Conservation (phyloP, 2,797 vertebrate genomes). For the Mustela erminea region DNA sequence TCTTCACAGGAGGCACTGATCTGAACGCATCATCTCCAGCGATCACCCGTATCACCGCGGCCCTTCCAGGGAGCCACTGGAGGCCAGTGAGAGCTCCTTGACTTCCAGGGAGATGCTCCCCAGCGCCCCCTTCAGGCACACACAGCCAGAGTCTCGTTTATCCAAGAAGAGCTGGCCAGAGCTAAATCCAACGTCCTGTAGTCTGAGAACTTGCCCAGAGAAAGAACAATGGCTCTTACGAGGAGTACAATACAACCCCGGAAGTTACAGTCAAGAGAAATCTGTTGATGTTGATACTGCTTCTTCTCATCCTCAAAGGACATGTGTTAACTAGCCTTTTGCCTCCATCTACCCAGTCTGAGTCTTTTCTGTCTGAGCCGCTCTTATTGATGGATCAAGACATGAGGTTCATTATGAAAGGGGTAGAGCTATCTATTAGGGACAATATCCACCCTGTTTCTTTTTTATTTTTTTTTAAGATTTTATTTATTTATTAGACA, state of each 20-base stretch:
- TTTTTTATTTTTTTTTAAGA: too few species aligned
- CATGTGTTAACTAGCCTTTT: background rate
- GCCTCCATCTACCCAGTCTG: background rate
- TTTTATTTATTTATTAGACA: too few species aligned
- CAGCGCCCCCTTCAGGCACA: background rate
- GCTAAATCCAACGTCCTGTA: background rate
- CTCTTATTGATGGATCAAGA: background rate
- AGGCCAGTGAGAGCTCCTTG: background rate
- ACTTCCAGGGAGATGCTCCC: background rate
- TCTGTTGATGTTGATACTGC: background rate
- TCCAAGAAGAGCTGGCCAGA: background rate
- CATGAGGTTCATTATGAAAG: background rate
- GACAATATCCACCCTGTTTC: background rate
- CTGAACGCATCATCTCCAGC: background rate
- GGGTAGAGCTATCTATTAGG: background rate
- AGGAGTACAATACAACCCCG: background rate
- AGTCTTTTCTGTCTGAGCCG: slow-evolving; percentile 50
- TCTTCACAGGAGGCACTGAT: background rate
- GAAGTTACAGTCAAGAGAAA: background rate
- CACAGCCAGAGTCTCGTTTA: background rate
- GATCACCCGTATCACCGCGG: background rate
- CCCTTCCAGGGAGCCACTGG: background rate
- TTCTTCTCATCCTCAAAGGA: background rate
- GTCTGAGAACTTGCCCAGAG: background rate
- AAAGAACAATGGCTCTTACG: background rate